Evolutionary conservation across 2,797 vertebrate genomes (phyloP).

Genomic region (Anguilla obscura): DNA sequence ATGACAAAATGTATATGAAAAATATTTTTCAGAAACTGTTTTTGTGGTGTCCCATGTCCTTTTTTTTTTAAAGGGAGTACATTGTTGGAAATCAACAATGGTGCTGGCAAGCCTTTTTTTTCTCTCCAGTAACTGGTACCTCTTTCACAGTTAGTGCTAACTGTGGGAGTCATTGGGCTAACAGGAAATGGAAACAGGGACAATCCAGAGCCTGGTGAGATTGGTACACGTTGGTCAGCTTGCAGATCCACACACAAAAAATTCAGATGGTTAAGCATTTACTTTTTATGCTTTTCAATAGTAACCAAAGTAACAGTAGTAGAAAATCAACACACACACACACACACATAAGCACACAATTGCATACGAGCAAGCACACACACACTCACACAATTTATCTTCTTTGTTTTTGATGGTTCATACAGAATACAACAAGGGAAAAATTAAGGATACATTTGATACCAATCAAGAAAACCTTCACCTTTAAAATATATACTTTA

Average conservation of each 20-base stretch:
- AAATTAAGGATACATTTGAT: neutral
- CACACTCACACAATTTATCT: neutral
- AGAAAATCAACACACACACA: neutral
- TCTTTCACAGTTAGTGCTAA: slow-evolving; percentile 89
- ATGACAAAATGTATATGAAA: slow-evolving; percentile 27
- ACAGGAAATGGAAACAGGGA: slow-evolving; percentile 85
- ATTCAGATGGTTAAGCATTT: slow-evolving; percentile 50
- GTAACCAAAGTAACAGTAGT: slow-evolving; percentile 24
- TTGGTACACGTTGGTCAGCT: slow-evolving; percentile 75
- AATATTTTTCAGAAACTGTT: slow-evolving; percentile 27
- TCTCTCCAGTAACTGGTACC: slow-evolving; percentile 76
- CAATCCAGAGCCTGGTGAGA: slow-evolving; percentile 72
- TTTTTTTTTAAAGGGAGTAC: slow-evolving; percentile 72
- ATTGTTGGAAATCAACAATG: slow-evolving; percentile 89
- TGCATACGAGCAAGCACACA: neutral
- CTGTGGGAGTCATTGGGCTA: slow-evolving; percentile 85
- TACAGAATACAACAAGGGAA: neutral
- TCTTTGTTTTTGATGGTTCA: neutral
- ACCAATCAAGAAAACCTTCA: neutral
- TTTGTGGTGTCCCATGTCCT: slow-evolving; percentile 46
- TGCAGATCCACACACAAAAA: slow-evolving; percentile 64
- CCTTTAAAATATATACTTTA: neutral
- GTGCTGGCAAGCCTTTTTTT: slow-evolving; percentile 67
- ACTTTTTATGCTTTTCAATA: slow-evolving; percentile 63
- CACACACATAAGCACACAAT: neutral